phyloP scores from a whole-genome alignment of 2,113 vertebrate species.

The Bubo blakistoni region DNA sequence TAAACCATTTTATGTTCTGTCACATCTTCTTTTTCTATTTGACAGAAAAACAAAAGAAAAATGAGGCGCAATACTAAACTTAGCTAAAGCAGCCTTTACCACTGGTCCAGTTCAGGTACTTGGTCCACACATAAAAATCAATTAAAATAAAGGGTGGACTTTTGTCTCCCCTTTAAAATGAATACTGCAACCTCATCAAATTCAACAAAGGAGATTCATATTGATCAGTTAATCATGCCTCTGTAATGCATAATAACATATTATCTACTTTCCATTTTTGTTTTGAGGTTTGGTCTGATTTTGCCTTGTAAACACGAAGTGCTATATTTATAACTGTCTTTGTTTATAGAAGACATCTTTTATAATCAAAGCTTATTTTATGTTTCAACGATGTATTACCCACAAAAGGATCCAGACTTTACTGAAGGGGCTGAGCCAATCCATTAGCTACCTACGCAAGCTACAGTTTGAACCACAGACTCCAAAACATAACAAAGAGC shows the following conservation, averaged over 20 bases:
- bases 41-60: background rate
- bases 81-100: background rate
- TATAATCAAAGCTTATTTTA: background rate
- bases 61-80: background rate
- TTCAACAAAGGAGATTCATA: background rate
- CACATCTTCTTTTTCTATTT: background rate
- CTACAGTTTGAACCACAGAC: background rate
- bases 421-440: background rate
- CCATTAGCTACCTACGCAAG: background rate
- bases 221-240: background rate
- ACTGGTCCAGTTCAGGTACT: background rate
- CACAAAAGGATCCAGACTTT: background rate
- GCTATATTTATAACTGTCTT: background rate
- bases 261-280: background rate
- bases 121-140: background rate
- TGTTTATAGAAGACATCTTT: background rate
- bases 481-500: background rate
- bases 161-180: background rate
- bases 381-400: background rate
- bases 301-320: background rate
- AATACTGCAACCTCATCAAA: background rate
- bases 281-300: background rate
- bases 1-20: background rate
- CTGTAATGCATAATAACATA: background rate
- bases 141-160: background rate